phyloP scores from a whole-genome alignment of 2,113 vertebrate genomes.

The Ceyx cyanopectus region DNA sequence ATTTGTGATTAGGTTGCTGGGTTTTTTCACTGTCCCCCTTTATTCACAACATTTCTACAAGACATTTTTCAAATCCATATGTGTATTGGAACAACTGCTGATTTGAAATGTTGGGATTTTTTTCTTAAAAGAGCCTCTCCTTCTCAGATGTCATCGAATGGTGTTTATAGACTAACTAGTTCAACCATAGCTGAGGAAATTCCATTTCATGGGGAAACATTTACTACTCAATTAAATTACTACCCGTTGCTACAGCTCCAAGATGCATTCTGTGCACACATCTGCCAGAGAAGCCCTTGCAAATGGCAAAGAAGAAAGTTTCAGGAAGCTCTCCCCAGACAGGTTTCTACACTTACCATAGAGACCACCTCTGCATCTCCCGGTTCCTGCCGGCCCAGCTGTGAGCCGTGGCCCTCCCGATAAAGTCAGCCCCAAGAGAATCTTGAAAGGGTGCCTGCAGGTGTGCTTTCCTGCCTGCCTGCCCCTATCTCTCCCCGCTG shows the following conservation, averaged over 20 bases:
- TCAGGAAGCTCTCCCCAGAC: constrained; percentile 50
- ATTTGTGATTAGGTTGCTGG: neutral
- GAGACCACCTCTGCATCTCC: constrained; percentile 49
- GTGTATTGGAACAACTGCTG: neutral
- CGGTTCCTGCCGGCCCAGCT: constrained; percentile 47
- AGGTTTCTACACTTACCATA: constrained; percentile 59
- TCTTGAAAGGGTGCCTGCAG: constrained; percentile 38
- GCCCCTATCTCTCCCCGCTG: neutral
- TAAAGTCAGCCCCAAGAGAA: neutral
- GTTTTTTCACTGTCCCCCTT: neutral
- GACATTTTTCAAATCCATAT: neutral
- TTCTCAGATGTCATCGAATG: neutral
- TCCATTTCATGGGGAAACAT: neutral
- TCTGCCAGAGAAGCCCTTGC: neutral
- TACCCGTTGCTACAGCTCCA: neutral
- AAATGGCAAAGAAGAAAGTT: constrained; percentile 8
- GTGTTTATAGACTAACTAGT: neutral
- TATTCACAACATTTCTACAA: neutral
- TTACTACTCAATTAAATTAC: neutral
- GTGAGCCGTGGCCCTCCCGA: neutral
- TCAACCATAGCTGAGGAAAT: neutral
- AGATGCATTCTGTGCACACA: neutral
- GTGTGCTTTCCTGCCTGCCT: constrained; percentile 30
- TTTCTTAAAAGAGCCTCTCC: neutral
- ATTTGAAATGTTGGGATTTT: neutral